Percentiles rank a stretch among this genome's conserved stretches.
phyloP scores from a whole-genome alignment of 1,140 invertebrate genomes.

The Cotesia vestalis region DNA sequence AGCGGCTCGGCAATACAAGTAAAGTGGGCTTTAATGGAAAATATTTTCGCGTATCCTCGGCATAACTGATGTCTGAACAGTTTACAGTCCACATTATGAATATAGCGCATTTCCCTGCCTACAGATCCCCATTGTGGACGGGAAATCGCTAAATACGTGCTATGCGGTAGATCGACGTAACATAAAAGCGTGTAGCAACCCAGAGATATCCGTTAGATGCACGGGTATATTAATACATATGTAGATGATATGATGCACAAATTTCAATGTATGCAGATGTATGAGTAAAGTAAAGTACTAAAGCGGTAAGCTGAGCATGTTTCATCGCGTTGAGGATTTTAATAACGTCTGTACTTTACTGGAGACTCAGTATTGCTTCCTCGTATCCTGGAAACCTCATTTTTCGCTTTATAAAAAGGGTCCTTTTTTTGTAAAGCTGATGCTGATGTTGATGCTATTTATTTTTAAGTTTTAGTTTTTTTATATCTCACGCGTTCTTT shows the following conservation, averaged over 20 bases:
- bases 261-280: neutral
- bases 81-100: too few relatives aligned
- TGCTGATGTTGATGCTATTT: constrained; percentile 9
- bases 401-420: neutral
- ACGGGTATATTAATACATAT: neutral
- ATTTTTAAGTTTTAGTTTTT: neutral
- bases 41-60: constrained; percentile 8
- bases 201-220: neutral
- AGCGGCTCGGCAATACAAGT: neutral
- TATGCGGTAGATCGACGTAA: neutral
- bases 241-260: neutral
- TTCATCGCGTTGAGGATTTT: constrained; percentile 27
- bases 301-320: constrained; percentile 12
- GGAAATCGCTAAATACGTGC: constrained; percentile 30
- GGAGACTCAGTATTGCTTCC: constrained; percentile 15
- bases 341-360: constrained; percentile 24
- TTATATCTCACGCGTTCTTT: too few relatives aligned
- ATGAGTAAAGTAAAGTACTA: neutral
- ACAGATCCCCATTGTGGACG: neutral
- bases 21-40: constrained; percentile 14
- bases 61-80: neutral
- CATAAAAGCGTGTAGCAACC: neutral
- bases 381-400: neutral
- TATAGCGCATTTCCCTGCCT: too few relatives aligned
- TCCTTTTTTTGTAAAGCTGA: constrained; percentile 12